Percentiles rank a stretch among this genome's conserved stretches.
Evolutionary conservation across 2,888 invertebrate species (phyloP).

Genomic region (Macaria notata): DNA sequence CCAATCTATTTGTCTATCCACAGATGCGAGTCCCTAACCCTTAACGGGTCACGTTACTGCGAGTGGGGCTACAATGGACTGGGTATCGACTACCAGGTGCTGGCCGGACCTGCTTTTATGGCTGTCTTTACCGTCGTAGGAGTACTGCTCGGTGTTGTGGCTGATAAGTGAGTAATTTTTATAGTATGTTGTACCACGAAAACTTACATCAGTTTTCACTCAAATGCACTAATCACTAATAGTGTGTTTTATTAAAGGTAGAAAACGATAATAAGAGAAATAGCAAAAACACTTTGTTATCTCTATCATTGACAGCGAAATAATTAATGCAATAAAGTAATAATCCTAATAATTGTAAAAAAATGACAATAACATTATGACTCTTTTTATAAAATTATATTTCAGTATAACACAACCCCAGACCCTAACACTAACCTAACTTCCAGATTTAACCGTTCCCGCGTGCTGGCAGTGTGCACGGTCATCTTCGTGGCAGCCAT

Average conservation of each 20-base stretch:
- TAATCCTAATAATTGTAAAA: no score
- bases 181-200: neutral
- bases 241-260: no score
- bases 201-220: no score
- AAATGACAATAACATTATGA: no score
- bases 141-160: constrained; percentile 91
- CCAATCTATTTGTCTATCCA: neutral
- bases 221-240: no score
- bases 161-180: constrained; percentile 83
- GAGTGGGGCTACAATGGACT: constrained; percentile 97
- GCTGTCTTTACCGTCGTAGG: constrained; percentile 95
- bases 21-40: constrained; percentile 84
- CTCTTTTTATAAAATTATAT: no score
- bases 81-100: constrained; percentile 94
- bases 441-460: constrained; percentile 86
- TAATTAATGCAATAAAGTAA: no score
- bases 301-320: no score
- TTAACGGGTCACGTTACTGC: constrained; percentile 90
- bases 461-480: constrained; percentile 89
- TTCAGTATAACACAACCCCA: no score
- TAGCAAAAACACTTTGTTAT: no score
- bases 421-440: no score
- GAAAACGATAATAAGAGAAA: no score
- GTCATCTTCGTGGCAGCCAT: constrained; percentile 92
- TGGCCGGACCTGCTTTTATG: constrained; percentile 96